Percentiles rank a stretch among this genome's conserved stretches.
Conservation (phyloP, 92 coral and sea anemone genomes). For the Hydrozoanthus gracilis region DNA sequence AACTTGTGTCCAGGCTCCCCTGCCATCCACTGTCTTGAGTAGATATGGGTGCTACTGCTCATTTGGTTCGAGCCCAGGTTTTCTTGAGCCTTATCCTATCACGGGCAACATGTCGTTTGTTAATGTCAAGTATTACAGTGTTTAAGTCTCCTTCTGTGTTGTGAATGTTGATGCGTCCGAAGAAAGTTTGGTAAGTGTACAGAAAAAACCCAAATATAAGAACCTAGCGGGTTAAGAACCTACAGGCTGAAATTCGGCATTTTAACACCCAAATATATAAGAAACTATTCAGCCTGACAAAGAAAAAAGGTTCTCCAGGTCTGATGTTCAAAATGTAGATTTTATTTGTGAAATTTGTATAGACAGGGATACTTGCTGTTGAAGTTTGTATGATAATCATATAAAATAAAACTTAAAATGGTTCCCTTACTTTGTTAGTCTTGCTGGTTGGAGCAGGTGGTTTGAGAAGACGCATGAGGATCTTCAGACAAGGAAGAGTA, state of each 20-base stretch:
- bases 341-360: neutral
- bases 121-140: too few relatives aligned
- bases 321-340: too few relatives aligned
- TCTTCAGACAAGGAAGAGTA: conserved; percentile 94
- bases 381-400: neutral
- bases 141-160: too few relatives aligned
- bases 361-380: neutral
- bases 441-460: conserved; percentile 95
- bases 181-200: too few relatives aligned
- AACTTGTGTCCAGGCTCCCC: conserved; percentile 70
- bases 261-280: too few relatives aligned
- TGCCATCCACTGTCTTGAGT: conserved; percentile 81
- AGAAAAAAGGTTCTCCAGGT: neutral
- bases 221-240: too few relatives aligned
- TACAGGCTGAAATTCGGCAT: too few relatives aligned
- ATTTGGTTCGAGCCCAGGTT: conserved; percentile 71
- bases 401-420: neutral
- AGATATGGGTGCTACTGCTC: conserved; percentile 58
- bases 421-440: conserved; percentile 73
- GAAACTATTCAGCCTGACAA: neutral
- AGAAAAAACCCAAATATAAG: too few relatives aligned
- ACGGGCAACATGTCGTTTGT: neutral
- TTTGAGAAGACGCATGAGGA: conserved; percentile 86
- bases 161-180: neutral
- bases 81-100: conserved; percentile 76